Evolutionary conservation across 1,140 invertebrate species (phyloP), one percentile per base, ranked within the genome.

Genomic region (Vanessa atalanta): DNA sequence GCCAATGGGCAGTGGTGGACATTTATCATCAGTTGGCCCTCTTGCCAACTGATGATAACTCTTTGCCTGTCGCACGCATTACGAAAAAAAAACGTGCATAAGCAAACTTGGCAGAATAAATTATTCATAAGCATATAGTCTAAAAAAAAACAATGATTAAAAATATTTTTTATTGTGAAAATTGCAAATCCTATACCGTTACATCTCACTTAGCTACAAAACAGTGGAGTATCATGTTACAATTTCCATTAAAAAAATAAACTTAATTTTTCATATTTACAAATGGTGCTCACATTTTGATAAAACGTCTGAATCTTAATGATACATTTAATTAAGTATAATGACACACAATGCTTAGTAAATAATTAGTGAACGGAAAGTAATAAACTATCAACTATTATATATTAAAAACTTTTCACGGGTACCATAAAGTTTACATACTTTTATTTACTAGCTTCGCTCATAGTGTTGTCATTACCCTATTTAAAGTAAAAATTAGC

Each of bases 161-260:
- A 86, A 88, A 80, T 80, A 83, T 83, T 82, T 73, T 89, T 91
- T 91, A 88, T 88, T 91, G 78, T 84, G 83, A 80, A 88, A 89
- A 83, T 86, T 88, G 80, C 85, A 85, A 84, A 83, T 86, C 78
- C 78, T 83, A 79, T 79, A 67, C 74, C 71, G 77, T 73, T 73
- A 81, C 77, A 76, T 57, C 76, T 80, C 80, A 70, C 72, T 83
- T 81, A 80, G 79, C 80, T 84, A 84, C 76, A 87, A 84, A 86
- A 82, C 80, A 80, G 79, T 83, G 83, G 79, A 83, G 79, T 78
- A 66, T 64, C 63, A 76, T 68, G 72, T 83, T 75, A 78, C 81
- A 86, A 88, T 84, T 87, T 83, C 69, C 65, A 82, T 72, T 89
- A 88, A 84, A 89, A 88, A 91, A 89, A 88, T 88, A 90, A 86